Percentiles rank a stretch among this genome's conserved stretches.
Evolutionary conservation across 2,888 invertebrate genomes (phyloP).

Genomic region (Drosophila leonis): DNA sequence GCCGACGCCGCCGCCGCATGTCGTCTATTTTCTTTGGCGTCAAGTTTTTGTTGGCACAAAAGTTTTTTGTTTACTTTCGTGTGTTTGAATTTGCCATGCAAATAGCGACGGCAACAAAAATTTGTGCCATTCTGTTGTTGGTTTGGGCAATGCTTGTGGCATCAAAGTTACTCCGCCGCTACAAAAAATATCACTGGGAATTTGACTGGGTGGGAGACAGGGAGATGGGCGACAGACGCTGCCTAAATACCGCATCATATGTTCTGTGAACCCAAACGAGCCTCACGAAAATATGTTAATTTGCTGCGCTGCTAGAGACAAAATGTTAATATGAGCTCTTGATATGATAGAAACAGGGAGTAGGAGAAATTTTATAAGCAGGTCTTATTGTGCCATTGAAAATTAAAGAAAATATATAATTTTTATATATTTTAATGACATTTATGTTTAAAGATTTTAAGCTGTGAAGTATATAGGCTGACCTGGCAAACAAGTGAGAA

Average conservation of each 20-base stretch:
- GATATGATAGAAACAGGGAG: conserved; percentile 12
- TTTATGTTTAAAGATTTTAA: too few species aligned
- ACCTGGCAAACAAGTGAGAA: too few species aligned
- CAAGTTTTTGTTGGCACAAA: conserved; percentile 66
- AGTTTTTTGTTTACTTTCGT: conserved; percentile 74
- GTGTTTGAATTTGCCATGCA: conserved; percentile 78
- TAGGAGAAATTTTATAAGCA: background rate
- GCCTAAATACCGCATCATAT: conserved; percentile 43
- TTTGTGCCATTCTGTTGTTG: conserved; percentile 33
- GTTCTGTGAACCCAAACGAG: conserved; percentile 38
- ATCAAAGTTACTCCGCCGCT: conserved; percentile 45
- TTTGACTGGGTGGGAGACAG: background rate
- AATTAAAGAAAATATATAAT: background rate
- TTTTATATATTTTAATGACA: too few species aligned
- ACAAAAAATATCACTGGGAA: conserved; percentile 39
- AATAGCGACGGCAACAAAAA: conserved; percentile 64
- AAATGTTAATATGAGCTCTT: conserved; percentile 53
- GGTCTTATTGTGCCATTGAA: background rate
- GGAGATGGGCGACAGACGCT: conserved; percentile 10
- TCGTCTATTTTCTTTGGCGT: conserved; percentile 58
- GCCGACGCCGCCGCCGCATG: conserved; percentile 21
- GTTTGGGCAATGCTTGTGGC: conserved; percentile 32
- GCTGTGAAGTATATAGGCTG: too few species aligned
- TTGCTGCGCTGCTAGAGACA: conserved; percentile 38
- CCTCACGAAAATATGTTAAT: conserved; percentile 62